A percentile compares a stretch with the other conserved stretches of the same genome.
These are phyloP conservation scores for Halcyon malimbica DNA, from an alignment of 2,113 vertebrate species.

Conservation along the genomic window DNA sequence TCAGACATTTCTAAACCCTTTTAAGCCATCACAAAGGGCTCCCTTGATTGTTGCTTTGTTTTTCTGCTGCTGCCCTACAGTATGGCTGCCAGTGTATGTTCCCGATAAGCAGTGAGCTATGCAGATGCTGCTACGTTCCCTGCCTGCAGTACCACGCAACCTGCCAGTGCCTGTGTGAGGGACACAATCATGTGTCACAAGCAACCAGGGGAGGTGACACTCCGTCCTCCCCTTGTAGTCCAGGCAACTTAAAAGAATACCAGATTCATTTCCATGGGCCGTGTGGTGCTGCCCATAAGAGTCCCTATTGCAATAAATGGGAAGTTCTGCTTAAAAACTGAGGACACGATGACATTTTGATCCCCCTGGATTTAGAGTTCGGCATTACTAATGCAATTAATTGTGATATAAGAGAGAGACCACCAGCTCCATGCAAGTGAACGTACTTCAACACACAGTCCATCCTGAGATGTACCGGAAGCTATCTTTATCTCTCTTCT, in stretches of 20 bases:
- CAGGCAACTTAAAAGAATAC: slow-evolving; percentile 56
- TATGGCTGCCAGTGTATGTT: slow-evolving; percentile 77
- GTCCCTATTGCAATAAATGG: not conserved
- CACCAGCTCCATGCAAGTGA: not conserved
- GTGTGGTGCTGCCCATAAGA: not conserved
- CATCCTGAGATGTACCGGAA: not conserved
- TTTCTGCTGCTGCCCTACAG: slow-evolving; percentile 77
- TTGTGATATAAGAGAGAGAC: not conserved
- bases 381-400: slow-evolving; percentile 42
- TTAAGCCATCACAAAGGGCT: slow-evolving; percentile 80
- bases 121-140: slow-evolving; percentile 66
- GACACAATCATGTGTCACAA: not conserved
- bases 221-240: slow-evolving; percentile 15
- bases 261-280: slow-evolving; percentile 38
- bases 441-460: not conserved
- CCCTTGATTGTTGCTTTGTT: slow-evolving; percentile 81
- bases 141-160: slow-evolving; percentile 6
- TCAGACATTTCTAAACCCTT: slow-evolving; percentile 81
- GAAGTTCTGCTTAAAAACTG: not conserved
- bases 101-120: slow-evolving; percentile 80
- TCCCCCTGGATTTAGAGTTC: not conserved
- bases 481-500: not conserved
- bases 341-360: slow-evolving; percentile 15
- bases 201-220: not conserved
- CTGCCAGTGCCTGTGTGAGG: slow-evolving; percentile 58